phyloP scores from a whole-genome alignment of 2,888 invertebrate species.

The Tridacna crocea region DNA sequence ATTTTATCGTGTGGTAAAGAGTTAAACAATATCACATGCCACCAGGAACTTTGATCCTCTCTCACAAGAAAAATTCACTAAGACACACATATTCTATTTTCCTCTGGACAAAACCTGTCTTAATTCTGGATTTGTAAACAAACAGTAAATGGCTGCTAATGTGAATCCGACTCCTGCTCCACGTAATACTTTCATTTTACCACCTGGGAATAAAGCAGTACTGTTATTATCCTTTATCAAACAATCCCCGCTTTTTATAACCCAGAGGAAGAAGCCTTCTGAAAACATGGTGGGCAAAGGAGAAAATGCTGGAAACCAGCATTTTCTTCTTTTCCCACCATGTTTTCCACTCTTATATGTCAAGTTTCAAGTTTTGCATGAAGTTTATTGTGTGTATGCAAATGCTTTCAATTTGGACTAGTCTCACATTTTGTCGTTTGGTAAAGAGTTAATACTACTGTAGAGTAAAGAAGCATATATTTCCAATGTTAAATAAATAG shows the following conservation, averaged over 20 bases:
- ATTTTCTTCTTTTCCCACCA: too few relatives aligned
- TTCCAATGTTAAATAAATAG: not conserved
- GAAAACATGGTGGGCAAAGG: not conserved
- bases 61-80: too few relatives aligned
- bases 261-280: not conserved
- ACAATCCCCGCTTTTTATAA: too few relatives aligned
- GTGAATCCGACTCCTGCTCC: constrained; percentile 14
- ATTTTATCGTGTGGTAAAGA: too few relatives aligned
- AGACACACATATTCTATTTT: not conserved
- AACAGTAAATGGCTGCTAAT: constrained; percentile 5
- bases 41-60: too few relatives aligned
- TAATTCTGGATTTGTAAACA: constrained; percentile 8
- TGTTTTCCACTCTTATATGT: too few relatives aligned
- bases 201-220: not conserved
- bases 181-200: constrained; percentile 5
- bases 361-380: not conserved
- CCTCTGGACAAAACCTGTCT: not conserved
- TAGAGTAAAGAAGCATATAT: not conserved
- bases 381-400: not conserved
- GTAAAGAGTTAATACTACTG: too few relatives aligned
- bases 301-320: too few relatives aligned
- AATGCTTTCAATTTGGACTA: not conserved
- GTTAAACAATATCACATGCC: too few relatives aligned
- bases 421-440: not conserved
- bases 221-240: too few relatives aligned